Evolutionary conservation across 2,113 vertebrate species (phyloP), one percentile per base, ranked within the genome.

Genomic region (Colius striatus): DNA sequence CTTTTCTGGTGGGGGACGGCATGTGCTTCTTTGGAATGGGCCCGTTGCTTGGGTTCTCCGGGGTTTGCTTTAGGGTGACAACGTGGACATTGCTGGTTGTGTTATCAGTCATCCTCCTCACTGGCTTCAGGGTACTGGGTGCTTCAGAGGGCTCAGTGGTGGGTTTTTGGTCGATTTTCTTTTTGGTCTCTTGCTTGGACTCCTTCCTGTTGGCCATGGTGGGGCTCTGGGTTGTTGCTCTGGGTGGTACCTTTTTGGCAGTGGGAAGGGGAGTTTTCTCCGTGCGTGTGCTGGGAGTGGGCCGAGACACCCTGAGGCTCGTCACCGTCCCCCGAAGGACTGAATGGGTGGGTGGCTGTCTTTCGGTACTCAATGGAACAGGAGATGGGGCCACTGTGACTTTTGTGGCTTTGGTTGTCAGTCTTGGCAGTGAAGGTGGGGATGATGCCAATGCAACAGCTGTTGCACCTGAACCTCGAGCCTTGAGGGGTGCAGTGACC

Each of bases 1-100:
- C 94, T 95, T 96, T 98, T 94, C 68, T 96, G 87, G 90, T 83
- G 29, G 96, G 60, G 61, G 57, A 84, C 5, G 90, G 92, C 91
- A 94, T 0, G 1, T 86, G 89, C 81, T 92, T 97, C 83, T 98
- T 97, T 87, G 91, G 75, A 60, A 62, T 0, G 5, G 92, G 90
- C 34, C 25, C 57, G 5, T 11, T 48, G 48, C 75, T 96, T 26
- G 34, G 77, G 57, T 67, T 87, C 47, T 66, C 89, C 1, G 16
- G 30, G 67, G 87, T 94, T 94, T 43, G 93, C 71, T 96, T 97
- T 10, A 92, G 85, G 87, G 97, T 92, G 14, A 92, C 85, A 34
- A 97, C 95, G 36, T 94, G 92, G 66, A 90, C 5, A 0, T 6
- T 50, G 74, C 90, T 87, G 0, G 81, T 95, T 27, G 90, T 84